Base-by-base conservation (phyloP, 2,888 invertebrate species). In the Ditylenchus weischeri region DNA sequence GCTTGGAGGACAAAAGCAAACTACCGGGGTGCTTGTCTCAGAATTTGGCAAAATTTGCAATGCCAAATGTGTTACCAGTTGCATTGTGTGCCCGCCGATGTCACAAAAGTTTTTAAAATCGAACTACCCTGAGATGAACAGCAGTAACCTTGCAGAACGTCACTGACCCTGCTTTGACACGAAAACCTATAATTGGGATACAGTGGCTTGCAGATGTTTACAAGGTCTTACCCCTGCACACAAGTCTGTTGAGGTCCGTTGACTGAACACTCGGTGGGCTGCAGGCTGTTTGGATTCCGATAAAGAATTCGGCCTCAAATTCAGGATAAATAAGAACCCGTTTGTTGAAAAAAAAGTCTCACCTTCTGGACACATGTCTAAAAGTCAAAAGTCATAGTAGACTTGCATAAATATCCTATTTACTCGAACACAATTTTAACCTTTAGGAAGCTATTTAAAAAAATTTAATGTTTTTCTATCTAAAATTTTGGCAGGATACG, bases 141-240 rank as follows among this genome's bases (percentile, higher is more conserved):
- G 59, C 79, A 79, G 59, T 76, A 78, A 54, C 79, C 79, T 69
- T 80, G 79, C 6, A 78, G 70, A 15, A 77, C 78, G 58, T 70
- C 69, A n/a, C 72, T 72, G 5, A 75, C 71, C 11, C 78, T 29
- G 49, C 72, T 72, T 65, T 79, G 79, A 57, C 80, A 80, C 18
- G 74, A 65, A 61, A 75, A 80, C 0, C 43, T 43, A 15, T 13
- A 43, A 43, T 43, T 29, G 29, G 29, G 29, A 29, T 43, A 43
- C 1, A 43, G 11, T 13, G 43, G 43, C 43, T 15, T 29, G 29
- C 29, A 29, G 15, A 43, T 13, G 15, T 43, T 43, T 43, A 43
- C 13, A 43, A 1, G 43, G 15, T 15, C 43, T 43, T 1, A 43
- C 43, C 79, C 77, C 48, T 80, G 77, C 0, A 75, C 72, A 51